Percentiles rank a stretch among this genome's conserved stretches.
These are phyloP conservation scores for Zaprionus taronus DNA, from an alignment of 1,140 invertebrate genomes.

Conservation along the genomic window DNA sequence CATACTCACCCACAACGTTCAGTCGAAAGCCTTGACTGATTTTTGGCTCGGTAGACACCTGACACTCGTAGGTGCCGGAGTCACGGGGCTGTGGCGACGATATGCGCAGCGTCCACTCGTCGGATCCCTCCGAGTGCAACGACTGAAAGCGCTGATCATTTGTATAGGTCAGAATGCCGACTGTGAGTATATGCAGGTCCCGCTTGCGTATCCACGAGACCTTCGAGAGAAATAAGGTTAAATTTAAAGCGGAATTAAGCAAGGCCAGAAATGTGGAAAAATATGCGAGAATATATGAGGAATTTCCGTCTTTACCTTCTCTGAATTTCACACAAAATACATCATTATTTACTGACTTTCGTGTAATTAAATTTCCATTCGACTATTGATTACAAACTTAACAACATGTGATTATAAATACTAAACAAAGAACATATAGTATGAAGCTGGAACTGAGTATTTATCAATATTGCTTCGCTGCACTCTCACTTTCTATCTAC, in stretches of 20 bases:
- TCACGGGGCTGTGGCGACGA: slow-evolving; percentile 92
- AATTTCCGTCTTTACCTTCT: too few species aligned
- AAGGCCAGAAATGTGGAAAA: background rate
- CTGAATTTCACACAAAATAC: too few species aligned
- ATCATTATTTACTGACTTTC: background rate
- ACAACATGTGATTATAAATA: background rate
- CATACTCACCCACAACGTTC: slow-evolving; percentile 91
- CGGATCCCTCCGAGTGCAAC: slow-evolving; percentile 92
- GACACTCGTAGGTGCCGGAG: slow-evolving; percentile 92
- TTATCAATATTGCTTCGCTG: background rate
- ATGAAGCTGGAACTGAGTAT: background rate
- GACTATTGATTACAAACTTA: background rate
- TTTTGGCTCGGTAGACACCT: slow-evolving; percentile 94
- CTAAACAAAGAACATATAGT: background rate
- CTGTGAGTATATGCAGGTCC: slow-evolving; percentile 91
- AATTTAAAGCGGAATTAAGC: background rate
- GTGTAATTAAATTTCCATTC: background rate
- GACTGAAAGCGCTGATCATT: slow-evolving; percentile 91
- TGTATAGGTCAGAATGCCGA: slow-evolving; percentile 90
- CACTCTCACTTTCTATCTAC: too few species aligned
- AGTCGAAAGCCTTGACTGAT: slow-evolving; percentile 92
- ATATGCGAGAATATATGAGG: too few species aligned
- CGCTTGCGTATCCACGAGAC: slow-evolving; percentile 91
- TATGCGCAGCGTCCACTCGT: slow-evolving; percentile 94
- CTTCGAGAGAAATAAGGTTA: slow-evolving; percentile 77